Base-by-base conservation (phyloP, 2,797 vertebrate genomes). In the Tachyglossus aculeatus region DNA sequence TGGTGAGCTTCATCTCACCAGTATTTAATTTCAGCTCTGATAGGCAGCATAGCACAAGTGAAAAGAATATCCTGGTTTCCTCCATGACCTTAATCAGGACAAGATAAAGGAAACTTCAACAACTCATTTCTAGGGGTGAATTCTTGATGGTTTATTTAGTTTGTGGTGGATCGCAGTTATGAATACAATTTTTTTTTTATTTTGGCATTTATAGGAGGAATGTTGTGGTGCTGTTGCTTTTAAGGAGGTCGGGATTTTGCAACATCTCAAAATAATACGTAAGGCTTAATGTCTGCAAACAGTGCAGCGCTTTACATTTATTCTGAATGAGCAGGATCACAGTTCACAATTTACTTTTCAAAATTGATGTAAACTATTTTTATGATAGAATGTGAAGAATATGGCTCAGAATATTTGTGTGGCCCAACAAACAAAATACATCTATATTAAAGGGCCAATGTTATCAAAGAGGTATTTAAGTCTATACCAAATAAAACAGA, bases 181-280 rank as follows among this genome's bases (percentile, higher is more conserved):
- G 88, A 91, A 89, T 85, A 89, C 82, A 91, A 89, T 88, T 91
- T 84, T n/a, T n/a, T n/a, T n/a, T n/a, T n/a, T n/a, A n/a, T n/a
- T n/a, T n/a, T n/a, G n/a, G n/a, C n/a, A n/a, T n/a, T 88, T 89
- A 90, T 76, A 89, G 85, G 87, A 85, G 71, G 79, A 80, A 89
- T 86, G 78, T 75, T 44, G 75, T 88, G 71, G 66, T 73, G 74
- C 78, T 81, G 71, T 69, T 82, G 86, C 87, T 90, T 90, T 87
- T 82, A 86, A 89, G 90, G 84, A 65, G 88, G 86, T 91, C 90
- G 83, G 62, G 71, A 88, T 92, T 91, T 90, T 25, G 75, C 83
- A 89, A 84, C 79, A 89, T 88, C 80, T 90, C 87, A 86, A 73
- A n/a, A 84, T 84, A 91, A 87, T 81, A 87, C 61, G 85, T 80